Conservation (phyloP, 2,888 invertebrate species). For the Hypselothyrea guttata region DNA sequence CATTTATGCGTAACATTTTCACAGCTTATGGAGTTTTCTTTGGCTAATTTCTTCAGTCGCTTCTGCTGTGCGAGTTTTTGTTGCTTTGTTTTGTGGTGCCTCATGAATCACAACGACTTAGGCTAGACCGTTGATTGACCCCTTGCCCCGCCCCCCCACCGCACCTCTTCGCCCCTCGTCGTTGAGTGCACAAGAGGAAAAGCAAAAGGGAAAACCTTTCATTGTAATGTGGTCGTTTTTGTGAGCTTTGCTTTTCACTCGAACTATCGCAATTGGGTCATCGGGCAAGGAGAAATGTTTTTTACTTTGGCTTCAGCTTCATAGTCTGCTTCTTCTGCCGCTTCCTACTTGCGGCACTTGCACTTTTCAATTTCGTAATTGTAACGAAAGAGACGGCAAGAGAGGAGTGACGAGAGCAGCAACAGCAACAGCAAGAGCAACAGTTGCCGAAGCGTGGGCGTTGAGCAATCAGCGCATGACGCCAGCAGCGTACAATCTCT, state of each 20-base stretch:
- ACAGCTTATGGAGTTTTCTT: constrained; percentile 3
- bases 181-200: not conserved
- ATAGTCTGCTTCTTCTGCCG: constrained; percentile 1
- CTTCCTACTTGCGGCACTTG: constrained; percentile 53
- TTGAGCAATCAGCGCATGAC: constrained; percentile 70
- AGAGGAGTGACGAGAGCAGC: constrained; percentile 1
- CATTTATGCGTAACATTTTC: not conserved
- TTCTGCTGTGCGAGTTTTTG: not conserved
- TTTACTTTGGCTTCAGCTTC: constrained; percentile 7
- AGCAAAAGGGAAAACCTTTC: constrained; percentile 45
- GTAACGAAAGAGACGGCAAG: constrained; percentile 25
- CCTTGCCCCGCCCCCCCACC: not conserved
- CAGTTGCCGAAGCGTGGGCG: constrained; percentile 64
- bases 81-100: constrained; percentile 39
- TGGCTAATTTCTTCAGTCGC: not conserved
- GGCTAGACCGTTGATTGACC: constrained; percentile 7
- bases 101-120: constrained; percentile 47
- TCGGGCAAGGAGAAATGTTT: constrained; percentile 46
- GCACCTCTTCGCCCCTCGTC: constrained; percentile 6
- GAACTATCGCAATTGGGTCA: constrained; percentile 67
- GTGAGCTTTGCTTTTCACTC: constrained; percentile 48
- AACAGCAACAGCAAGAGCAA: constrained; percentile 25
- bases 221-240: constrained; percentile 9
- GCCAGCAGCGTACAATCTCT: constrained; percentile 22
- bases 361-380: constrained; percentile 70